A percentile compares a stretch with the other conserved stretches of the same genome.
Evolutionary conservation across 2,888 invertebrate genomes (phyloP).

Genomic region (Kryphioiulus occultus): DNA sequence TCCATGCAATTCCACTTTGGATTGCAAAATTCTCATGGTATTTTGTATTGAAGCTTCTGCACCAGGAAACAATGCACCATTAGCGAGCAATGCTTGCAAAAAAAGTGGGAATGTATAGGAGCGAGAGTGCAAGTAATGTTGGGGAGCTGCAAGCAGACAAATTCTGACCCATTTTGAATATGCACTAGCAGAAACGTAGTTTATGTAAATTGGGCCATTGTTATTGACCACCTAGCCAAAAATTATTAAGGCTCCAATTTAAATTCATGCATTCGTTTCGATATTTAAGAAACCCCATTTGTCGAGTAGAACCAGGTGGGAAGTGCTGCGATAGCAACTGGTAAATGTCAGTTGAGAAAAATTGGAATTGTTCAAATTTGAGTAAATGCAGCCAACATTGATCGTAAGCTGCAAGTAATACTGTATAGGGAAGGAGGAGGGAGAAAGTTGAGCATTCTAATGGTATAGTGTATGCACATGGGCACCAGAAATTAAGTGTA

Average conservation of each 20-base stretch:
- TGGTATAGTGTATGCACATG: too few relatives aligned
- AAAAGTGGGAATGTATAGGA: neutral
- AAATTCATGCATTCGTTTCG: constrained; percentile 2
- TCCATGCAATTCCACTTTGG: too few relatives aligned
- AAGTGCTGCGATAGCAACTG: neutral
- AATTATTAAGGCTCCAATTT: neutral
- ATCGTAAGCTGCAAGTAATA: neutral
- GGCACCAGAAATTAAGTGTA: too few relatives aligned
- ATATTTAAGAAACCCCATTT: neutral
- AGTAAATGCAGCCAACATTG: neutral
- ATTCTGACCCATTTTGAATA: neutral
- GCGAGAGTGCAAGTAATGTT: neutral
- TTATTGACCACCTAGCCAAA: constrained; percentile 32
- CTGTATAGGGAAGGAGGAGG: neutral
- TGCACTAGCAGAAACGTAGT: neutral
- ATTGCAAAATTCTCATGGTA: too few relatives aligned
- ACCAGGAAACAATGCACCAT: neutral
- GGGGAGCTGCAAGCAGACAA: neutral
- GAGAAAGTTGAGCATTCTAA: neutral
- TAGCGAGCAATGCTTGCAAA: neutral
- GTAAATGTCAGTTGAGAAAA: neutral
- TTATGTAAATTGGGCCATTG: neutral
- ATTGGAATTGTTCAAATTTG: neutral
- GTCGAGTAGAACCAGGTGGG: neutral
- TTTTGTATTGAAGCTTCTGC: too few relatives aligned